Percentiles rank a stretch among this genome's conserved stretches.
These are phyloP conservation scores for Cynodonichthys magdalenae DNA, from an alignment of 2,797 vertebrate genomes.

Conservation along the genomic window DNA sequence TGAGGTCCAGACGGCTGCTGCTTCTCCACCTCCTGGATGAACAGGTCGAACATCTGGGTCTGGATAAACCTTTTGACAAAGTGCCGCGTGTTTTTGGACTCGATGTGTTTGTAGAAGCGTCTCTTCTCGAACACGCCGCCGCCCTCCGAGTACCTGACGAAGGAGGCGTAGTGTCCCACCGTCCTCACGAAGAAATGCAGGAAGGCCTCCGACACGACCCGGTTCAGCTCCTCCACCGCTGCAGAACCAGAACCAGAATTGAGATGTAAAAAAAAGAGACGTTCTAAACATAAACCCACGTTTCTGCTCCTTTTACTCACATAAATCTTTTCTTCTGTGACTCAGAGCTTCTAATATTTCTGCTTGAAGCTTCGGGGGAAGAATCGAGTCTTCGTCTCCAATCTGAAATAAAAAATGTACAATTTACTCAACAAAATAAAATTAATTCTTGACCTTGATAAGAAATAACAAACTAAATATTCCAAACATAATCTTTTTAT, in stretches of 20 bases:
- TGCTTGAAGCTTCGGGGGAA: conserved; percentile 87
- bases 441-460: background rate
- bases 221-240: conserved; percentile 89
- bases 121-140: conserved; percentile 82
- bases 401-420: conserved; percentile 70
- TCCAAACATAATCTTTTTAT: background rate
- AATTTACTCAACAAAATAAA: background rate
- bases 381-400: conserved; percentile 88
- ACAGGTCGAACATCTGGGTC: conserved; percentile 94
- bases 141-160: conserved; percentile 73
- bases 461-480: background rate
- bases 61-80: conserved; percentile 91
- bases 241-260: conserved; percentile 7
- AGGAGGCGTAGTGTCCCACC: conserved; percentile 85
- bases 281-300: rapidly evolving
- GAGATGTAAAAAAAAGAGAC: background rate
- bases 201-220: conserved; percentile 88
- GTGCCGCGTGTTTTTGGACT: conserved; percentile 84
- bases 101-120: conserved; percentile 86
- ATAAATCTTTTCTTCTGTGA: conserved; percentile 50
- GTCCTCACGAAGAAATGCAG: conserved; percentile 90
- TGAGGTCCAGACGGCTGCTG: conserved; percentile 84
- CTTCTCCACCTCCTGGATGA: conserved; percentile 92
- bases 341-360: conserved; percentile 85
- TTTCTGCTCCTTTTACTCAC: conserved; percentile 55